Evolutionary conservation across 2,797 vertebrate species (phyloP).

Genomic region (Coluber constrictor): DNA sequence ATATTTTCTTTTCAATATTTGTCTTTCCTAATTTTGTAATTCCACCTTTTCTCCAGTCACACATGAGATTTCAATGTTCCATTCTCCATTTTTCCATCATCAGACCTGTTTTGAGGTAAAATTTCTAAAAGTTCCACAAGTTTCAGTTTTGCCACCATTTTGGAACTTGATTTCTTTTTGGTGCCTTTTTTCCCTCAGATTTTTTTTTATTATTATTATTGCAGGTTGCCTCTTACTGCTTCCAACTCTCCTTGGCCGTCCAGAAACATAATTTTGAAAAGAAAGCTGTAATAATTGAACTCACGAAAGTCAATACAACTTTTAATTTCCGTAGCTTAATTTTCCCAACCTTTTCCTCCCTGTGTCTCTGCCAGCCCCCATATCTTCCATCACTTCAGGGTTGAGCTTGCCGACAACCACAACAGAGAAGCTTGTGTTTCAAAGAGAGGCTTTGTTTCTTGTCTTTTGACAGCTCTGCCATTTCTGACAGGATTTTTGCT

Average conservation of each 20-base stretch:
- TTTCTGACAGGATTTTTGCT: too few relatives aligned
- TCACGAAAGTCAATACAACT: neutral
- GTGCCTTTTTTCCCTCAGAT: too few relatives aligned
- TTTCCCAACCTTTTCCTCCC: too few relatives aligned
- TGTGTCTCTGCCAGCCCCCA: neutral
- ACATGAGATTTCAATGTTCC: neutral
- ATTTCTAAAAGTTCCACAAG: neutral
- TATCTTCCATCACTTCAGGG: neutral
- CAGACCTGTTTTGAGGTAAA: neutral
- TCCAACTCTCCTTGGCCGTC: rapidly evolving
- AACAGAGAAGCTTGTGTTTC: neutral
- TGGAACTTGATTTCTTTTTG: neutral
- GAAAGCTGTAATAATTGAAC: neutral
- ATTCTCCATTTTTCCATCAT: neutral
- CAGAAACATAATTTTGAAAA: neutral
- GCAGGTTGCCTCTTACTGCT: neutral
- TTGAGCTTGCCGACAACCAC: neutral
- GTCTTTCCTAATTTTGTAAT: neutral
- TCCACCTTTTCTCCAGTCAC: neutral
- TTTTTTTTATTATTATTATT: neutral
- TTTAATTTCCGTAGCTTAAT: neutral
- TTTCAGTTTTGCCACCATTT: neutral
- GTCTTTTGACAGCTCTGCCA: too few relatives aligned
- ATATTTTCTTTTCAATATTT: neutral
- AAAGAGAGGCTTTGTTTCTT: neutral